Evolutionary conservation across 2,888 invertebrate genomes (phyloP).

Genomic region (Sinodicranocentrus sp.): DNA sequence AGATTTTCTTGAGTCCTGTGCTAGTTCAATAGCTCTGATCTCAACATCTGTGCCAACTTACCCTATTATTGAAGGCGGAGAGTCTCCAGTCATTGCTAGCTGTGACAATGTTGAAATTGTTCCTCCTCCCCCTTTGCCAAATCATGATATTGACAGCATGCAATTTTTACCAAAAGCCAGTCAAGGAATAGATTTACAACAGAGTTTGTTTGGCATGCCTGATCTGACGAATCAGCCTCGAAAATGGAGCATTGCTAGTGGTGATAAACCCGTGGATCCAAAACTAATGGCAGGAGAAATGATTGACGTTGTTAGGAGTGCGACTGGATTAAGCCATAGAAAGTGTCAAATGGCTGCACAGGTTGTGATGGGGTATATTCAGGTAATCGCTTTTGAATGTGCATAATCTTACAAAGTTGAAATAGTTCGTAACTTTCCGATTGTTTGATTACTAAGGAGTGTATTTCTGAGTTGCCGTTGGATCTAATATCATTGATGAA

Average conservation of each 20-base stretch:
- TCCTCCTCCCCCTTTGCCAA: conserved; percentile 53
- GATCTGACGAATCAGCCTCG: conserved; percentile 52
- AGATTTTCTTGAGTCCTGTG: conserved; percentile 33
- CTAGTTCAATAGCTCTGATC: conserved; percentile 15
- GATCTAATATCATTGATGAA: conserved; percentile 59
- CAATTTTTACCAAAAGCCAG: conserved; percentile 40
- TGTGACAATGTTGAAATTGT: conserved; percentile 59
- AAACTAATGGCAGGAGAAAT: conserved; percentile 72
- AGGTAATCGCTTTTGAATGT: conserved; percentile 60
- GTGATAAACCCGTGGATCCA: conserved; percentile 55
- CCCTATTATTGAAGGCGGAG: conserved; percentile 25
- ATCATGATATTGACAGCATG: conserved; percentile 40
- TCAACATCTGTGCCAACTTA: conserved; percentile 49
- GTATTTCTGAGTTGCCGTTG: conserved; percentile 47
- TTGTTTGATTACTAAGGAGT: conserved; percentile 36
- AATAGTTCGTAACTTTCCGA: too few relatives aligned
- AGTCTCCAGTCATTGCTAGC: conserved; percentile 45
- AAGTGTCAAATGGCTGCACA: conserved; percentile 91
- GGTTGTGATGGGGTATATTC: conserved; percentile 83
- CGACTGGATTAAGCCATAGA: conserved; percentile 91
- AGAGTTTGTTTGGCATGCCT: conserved; percentile 38
- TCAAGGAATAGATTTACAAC: conserved; percentile 12
- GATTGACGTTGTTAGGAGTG: conserved; percentile 83
- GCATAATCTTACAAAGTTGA: not conserved
- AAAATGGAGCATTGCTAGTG: conserved; percentile 64